Percentiles rank a stretch among this genome's conserved stretches.
Conservation (phyloP, 2,113 vertebrate genomes). For the Chamaea fasciata region DNA sequence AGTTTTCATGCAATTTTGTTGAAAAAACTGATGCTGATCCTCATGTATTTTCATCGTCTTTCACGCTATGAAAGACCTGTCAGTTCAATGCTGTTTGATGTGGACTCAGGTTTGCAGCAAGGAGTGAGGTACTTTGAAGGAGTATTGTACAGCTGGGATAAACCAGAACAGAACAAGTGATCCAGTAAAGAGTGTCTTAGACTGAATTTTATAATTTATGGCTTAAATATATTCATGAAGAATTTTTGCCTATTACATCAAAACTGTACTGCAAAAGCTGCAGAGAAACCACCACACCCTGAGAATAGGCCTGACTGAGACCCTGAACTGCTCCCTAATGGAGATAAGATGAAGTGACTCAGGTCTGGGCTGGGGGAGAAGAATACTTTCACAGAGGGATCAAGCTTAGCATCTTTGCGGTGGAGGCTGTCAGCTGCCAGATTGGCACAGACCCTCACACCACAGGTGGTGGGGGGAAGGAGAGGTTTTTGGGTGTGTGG, state of each 20-base stretch:
- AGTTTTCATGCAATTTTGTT: background rate
- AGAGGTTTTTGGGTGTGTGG: too few relatives aligned
- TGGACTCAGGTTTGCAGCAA: background rate
- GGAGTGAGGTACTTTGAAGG: background rate
- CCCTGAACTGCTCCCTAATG: background rate
- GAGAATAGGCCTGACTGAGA: background rate
- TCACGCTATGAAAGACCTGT: background rate
- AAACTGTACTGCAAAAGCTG: background rate
- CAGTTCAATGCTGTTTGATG: background rate
- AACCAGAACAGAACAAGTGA: background rate
- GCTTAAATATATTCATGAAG: background rate
- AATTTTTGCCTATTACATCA: background rate
- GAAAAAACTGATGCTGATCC: background rate
- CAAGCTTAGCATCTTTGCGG: background rate
- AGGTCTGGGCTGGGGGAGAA: too few relatives aligned
- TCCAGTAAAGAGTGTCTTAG: background rate
- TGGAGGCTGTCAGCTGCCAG: background rate
- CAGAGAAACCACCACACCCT: background rate
- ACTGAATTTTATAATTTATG: background rate
- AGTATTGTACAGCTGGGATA: background rate
- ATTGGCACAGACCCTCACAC: background rate
- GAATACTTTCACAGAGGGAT: background rate
- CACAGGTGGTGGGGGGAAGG: too few relatives aligned
- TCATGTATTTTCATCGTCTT: background rate
- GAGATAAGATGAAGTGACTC: background rate